Conservation (phyloP, 2,888 invertebrate species). For the Melieria crassipennis region DNA sequence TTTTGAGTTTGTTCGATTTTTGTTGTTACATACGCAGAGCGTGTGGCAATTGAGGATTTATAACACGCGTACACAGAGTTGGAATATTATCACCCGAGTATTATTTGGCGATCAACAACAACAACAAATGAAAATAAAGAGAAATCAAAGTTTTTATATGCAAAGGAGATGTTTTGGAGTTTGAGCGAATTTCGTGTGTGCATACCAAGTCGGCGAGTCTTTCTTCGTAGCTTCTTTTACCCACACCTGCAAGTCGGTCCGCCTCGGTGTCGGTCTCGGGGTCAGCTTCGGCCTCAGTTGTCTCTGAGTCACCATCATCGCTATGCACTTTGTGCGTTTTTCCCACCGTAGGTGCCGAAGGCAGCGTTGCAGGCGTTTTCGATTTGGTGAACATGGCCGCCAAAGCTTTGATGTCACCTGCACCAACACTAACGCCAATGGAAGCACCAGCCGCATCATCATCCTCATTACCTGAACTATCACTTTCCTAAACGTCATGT, state of each 20-base stretch:
- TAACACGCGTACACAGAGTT: conserved; percentile 13
- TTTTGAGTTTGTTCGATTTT: too few relatives aligned
- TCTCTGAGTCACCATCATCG: conserved; percentile 68
- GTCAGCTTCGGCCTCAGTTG: conserved; percentile 48
- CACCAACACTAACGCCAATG: conserved; percentile 8
- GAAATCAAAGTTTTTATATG: conserved; percentile 36
- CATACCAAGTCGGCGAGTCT: conserved; percentile 60
- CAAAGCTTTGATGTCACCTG: background rate
- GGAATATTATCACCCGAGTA: background rate
- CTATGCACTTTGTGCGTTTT: conserved; percentile 21
- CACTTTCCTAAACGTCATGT: conserved; percentile 57
- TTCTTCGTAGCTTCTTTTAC: conserved; percentile 56
- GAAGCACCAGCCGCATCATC: conserved; percentile 68
- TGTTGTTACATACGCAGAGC: too few relatives aligned
- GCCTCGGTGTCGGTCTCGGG: conserved; percentile 18
- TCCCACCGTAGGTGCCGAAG: background rate
- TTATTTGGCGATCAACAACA: background rate
- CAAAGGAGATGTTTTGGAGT: conserved; percentile 26
- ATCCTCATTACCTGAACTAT: conserved; percentile 57
- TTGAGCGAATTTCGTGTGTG: conserved; percentile 43
- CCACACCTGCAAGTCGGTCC: conserved; percentile 42
- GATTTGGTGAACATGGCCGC: background rate
- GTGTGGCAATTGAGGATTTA: too few relatives aligned
- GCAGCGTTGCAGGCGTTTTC: background rate
- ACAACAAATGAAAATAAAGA: conserved; percentile 36